Evolutionary conservation across 64 coral and sea anemone species (phyloP).

Genomic region (Montipora efflorescens): DNA sequence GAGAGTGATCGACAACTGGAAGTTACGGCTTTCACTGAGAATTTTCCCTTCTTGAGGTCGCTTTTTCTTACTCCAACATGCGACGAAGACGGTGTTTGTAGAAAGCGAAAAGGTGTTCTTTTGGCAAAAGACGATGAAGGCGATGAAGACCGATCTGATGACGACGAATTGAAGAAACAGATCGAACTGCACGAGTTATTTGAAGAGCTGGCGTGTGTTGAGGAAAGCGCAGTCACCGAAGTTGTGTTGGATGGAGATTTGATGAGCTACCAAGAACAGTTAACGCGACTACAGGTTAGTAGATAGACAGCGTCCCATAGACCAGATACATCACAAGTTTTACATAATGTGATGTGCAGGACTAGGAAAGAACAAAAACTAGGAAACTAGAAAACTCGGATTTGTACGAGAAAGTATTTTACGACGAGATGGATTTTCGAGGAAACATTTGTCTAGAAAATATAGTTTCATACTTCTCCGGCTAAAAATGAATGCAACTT

Average conservation of each 20-base stretch:
- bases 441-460: too few relatives aligned
- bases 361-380: too few relatives aligned
- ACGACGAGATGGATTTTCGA: too few relatives aligned
- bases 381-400: too few relatives aligned
- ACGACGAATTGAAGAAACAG: slow-evolving; percentile 82
- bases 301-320: too few relatives aligned
- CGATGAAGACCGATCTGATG: slow-evolving; percentile 54
- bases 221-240: slow-evolving; percentile 73
- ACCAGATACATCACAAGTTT: too few relatives aligned
- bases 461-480: too few relatives aligned
- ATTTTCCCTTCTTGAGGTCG: slow-evolving; percentile 81
- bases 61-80: slow-evolving; percentile 15
- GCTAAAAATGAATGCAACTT: too few relatives aligned
- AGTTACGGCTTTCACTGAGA: slow-evolving; percentile 70
- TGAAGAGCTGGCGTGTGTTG: slow-evolving; percentile 82
- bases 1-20: slow-evolving; percentile 40
- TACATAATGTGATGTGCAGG: too few relatives aligned
- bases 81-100: slow-evolving; percentile 24
- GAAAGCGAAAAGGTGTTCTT: neutral
- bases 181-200: slow-evolving; percentile 89
- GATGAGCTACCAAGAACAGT: slow-evolving; percentile 62
- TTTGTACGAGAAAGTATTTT: too few relatives aligned
- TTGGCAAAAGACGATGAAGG: slow-evolving; percentile 17
- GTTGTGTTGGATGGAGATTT: slow-evolving; percentile 74
- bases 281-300: slow-evolving; percentile 79